phyloP scores from a whole-genome alignment of 2,113 vertebrate genomes.

The Ascaphus truei region DNA sequence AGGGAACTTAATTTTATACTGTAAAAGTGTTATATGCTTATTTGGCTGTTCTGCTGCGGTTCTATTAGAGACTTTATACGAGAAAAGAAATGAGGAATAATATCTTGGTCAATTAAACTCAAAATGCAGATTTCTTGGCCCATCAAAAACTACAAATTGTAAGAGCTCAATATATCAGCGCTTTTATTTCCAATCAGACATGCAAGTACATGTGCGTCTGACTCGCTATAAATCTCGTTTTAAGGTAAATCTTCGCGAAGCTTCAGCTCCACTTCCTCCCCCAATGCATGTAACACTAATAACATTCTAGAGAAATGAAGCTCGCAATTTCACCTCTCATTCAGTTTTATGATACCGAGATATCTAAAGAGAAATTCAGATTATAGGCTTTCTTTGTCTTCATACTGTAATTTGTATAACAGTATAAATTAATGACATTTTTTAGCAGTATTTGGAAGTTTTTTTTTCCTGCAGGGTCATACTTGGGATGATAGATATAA shows the following conservation, averaged over 20 bases:
- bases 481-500: conserved; percentile 48
- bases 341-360: conserved; percentile 50
- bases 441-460: conserved; percentile 56
- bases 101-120: conserved; percentile 40
- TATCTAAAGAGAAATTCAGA: conserved; percentile 53
- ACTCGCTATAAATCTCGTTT: conserved; percentile 41
- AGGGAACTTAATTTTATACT: conserved; percentile 35
- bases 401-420: conserved; percentile 50
- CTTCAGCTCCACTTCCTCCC: conserved; percentile 42
- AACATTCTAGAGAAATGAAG: conserved; percentile 49
- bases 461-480: conserved; percentile 49
- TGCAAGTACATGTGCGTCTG: conserved; percentile 41
- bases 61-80: conserved; percentile 35
- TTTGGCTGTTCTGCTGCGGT: conserved; percentile 31
- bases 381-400: conserved; percentile 58
- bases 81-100: conserved; percentile 35
- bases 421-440: conserved; percentile 52
- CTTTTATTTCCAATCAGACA: conserved; percentile 36
- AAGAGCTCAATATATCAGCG: conserved; percentile 25
- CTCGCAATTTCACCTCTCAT: conserved; percentile 51
- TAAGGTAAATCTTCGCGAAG: conserved; percentile 40
- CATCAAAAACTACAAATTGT: conserved; percentile 38
- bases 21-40: conserved; percentile 37
- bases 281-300: conserved; percentile 45
- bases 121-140: conserved; percentile 37